Conservation (phyloP, 2,888 invertebrate species). For the Quadroppia sp. region DNA sequence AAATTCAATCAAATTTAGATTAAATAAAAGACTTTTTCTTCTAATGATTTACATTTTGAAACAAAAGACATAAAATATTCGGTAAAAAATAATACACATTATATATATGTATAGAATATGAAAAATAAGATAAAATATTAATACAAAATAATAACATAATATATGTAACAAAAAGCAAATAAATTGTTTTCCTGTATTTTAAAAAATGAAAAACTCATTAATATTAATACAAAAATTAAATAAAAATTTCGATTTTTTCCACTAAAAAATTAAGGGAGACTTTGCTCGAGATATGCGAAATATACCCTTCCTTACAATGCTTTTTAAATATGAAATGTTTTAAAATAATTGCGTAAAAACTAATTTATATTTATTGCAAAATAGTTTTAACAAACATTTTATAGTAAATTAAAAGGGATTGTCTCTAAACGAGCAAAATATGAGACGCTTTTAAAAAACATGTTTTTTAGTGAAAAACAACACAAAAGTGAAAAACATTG, state of each 20-base stretch:
- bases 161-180: slow-evolving; percentile 6
- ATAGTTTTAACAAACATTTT: neutral
- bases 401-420: neutral
- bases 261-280: neutral
- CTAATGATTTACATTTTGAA: neutral
- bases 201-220: slow-evolving; percentile 7
- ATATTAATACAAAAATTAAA: slow-evolving; percentile 7
- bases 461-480: too few species aligned
- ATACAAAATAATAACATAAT: too few species aligned
- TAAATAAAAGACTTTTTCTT: neutral
- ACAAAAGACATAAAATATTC: neutral
- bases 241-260: neutral
- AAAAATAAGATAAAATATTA: neutral
- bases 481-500: neutral
- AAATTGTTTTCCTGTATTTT: slow-evolving; percentile 21
- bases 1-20: slow-evolving; percentile 21
- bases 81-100: neutral
- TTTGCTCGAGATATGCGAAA: neutral
- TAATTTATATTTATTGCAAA: slow-evolving; percentile 11
- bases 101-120: neutral
- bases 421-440: neutral
- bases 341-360: neutral
- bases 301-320: too few species aligned
- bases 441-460: neutral
- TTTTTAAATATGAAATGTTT: neutral